These are phyloP conservation scores for Euborellia annulipes DNA, from an alignment of 1,140 invertebrate species.

Conservation along the genomic window DNA sequence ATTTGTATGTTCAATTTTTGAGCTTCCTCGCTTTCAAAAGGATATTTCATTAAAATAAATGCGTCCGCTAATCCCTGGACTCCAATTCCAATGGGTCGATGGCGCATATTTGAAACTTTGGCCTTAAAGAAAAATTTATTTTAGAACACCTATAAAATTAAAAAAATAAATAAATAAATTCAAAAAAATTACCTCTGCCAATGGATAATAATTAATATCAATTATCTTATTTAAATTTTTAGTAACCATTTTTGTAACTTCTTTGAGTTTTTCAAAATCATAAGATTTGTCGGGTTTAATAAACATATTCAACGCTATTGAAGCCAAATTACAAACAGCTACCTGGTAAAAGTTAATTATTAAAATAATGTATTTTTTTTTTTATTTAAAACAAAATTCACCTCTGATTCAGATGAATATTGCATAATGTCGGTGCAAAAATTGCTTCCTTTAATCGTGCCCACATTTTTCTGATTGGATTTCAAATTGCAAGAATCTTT, in stretches of 20 bases:
- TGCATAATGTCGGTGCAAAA: conserved; percentile 57
- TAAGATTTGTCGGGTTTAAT: conserved; percentile 34
- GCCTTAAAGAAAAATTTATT: not conserved
- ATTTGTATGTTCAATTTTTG: conserved; percentile 46
- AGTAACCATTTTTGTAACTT: conserved; percentile 33
- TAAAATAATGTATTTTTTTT: too few species aligned
- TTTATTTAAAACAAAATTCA: too few species aligned
- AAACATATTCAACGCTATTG: conserved; percentile 49
- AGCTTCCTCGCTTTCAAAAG: conserved; percentile 40
- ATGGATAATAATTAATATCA: conserved; percentile 52
- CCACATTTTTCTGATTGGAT: conserved; percentile 56
- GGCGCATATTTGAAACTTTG: conserved; percentile 40
- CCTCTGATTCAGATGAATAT: conserved; percentile 42
- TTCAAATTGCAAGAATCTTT: conserved; percentile 55
- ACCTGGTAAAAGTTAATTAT: conserved; percentile 15
- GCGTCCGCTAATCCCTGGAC: conserved; percentile 56
- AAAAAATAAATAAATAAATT: not conserved
- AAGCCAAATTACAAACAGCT: conserved; percentile 58
- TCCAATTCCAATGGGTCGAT: conserved; percentile 50
- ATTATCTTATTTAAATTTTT: conserved; percentile 56
- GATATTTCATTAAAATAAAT: conserved; percentile 50
- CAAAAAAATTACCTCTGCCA: conserved; percentile 32
- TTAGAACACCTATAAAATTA: not conserved
- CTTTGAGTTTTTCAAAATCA: conserved; percentile 32
- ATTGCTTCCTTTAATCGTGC: conserved; percentile 58